Evolutionary conservation across 2,113 vertebrate genomes (phyloP).

Genomic region (Engraulis encrasicolus): DNA sequence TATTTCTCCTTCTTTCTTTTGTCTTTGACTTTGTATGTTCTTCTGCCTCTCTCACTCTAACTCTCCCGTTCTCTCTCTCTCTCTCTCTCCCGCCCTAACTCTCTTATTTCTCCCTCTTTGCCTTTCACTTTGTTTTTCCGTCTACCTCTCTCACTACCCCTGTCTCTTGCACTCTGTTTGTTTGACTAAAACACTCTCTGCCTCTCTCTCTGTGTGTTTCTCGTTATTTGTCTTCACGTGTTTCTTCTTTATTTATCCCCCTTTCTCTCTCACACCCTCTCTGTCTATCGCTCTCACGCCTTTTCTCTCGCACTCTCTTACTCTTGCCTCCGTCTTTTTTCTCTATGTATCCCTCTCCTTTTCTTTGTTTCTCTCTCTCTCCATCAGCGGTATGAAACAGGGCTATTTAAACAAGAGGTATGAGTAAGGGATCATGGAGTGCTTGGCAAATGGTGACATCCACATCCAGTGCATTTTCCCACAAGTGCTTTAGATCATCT

Average conservation of each 20-base stretch:
- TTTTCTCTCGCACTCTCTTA: background rate
- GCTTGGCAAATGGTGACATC: background rate
- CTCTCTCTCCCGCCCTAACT: background rate
- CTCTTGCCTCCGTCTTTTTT: background rate
- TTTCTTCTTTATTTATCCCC: slow-evolving; percentile 10
- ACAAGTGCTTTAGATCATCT: background rate
- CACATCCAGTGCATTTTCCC: background rate
- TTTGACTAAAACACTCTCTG: too few relatives aligned
- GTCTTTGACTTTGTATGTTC: background rate
- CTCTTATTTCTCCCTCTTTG: background rate
- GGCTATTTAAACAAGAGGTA: background rate
- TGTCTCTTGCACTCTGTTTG: background rate
- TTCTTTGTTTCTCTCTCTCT: background rate
- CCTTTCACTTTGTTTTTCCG: background rate
- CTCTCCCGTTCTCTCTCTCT: background rate
- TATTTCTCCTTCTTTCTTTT: background rate
- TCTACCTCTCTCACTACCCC: background rate
- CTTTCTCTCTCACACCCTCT: background rate
- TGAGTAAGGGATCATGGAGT: background rate
- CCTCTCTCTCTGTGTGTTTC: background rate
- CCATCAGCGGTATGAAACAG: background rate
- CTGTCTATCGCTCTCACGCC: background rate
- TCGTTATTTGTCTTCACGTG: background rate
- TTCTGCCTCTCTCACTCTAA: slow-evolving; percentile 25
- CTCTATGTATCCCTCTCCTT: background rate